phyloP scores from a whole-genome alignment of 2,113 vertebrate genomes.

The Pangasianodon hypophthalmus region DNA sequence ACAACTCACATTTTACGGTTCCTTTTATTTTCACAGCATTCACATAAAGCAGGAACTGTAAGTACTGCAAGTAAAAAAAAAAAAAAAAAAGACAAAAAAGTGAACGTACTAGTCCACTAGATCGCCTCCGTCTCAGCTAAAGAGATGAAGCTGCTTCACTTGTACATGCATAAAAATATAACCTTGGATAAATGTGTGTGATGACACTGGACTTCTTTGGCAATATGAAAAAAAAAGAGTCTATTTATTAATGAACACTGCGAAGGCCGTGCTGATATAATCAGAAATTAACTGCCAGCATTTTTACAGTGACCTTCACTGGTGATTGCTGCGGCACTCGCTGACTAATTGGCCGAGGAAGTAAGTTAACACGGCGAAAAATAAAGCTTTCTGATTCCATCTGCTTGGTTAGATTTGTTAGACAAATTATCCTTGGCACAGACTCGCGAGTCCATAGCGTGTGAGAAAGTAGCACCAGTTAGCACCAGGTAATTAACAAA shows the following conservation, averaged over 20 bases:
- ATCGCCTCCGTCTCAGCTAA: neutral
- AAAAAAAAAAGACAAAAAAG: too few relatives aligned
- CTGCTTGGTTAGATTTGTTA: slow-evolving; percentile 55
- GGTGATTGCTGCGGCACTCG: neutral
- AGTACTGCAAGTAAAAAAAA: too few relatives aligned
- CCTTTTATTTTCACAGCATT: too few relatives aligned
- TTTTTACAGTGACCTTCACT: neutral
- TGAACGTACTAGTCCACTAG: too few relatives aligned
- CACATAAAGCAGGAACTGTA: too few relatives aligned
- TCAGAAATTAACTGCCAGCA: neutral
- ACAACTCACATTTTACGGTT: neutral
- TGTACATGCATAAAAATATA: neutral
- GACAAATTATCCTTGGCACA: slow-evolving; percentile 59
- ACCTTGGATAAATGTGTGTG: neutral
- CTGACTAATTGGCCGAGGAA: slow-evolving; percentile 27
- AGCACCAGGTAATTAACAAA: slow-evolving; percentile 53
- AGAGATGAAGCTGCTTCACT: neutral
- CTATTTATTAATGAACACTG: neutral
- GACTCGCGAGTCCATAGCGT: slow-evolving; percentile 42
- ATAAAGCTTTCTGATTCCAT: slow-evolving; percentile 34
- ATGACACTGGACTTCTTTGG: neutral
- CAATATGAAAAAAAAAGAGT: neutral
- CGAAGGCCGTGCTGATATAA: too few relatives aligned
- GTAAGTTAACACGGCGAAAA: neutral
- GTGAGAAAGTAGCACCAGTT: slow-evolving; percentile 58